phyloP scores from a whole-genome alignment of 1,140 invertebrate species.

The Diorhabda sublineata region DNA sequence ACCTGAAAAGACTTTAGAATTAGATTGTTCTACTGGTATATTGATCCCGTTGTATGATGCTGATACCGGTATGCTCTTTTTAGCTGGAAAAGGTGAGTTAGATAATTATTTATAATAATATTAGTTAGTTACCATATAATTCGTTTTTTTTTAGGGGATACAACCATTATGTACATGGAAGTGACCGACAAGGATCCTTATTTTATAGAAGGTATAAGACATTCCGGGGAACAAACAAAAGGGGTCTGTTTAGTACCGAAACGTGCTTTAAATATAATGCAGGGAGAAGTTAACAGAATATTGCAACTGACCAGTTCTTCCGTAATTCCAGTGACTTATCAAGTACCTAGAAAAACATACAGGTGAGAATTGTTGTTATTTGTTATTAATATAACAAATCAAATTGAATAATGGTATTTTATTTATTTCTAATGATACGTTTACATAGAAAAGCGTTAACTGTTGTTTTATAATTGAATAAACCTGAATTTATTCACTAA shows the following conservation, averaged over 20 bases:
- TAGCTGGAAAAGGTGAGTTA: slow-evolving; percentile 74
- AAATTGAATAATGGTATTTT: no score
- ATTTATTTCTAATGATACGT: neutral
- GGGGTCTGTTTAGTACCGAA: slow-evolving; percentile 89
- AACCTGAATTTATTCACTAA: neutral
- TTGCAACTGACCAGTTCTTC: slow-evolving; percentile 78
- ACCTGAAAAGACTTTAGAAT: slow-evolving; percentile 71
- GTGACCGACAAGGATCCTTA: slow-evolving; percentile 79
- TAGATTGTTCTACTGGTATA: slow-evolving; percentile 88
- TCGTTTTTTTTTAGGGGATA: slow-evolving; percentile 55
- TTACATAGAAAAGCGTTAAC: neutral
- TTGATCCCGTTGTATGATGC: slow-evolving; percentile 85
- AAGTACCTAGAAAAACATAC: slow-evolving; percentile 79
- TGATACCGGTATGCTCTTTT: slow-evolving; percentile 90
- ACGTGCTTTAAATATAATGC: slow-evolving; percentile 87
- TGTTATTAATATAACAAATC: neutral
- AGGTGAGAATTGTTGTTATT: slow-evolving; percentile 30
- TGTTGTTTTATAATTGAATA: neutral
- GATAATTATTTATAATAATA: no score
- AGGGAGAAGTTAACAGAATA: slow-evolving; percentile 88
- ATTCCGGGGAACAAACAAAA: slow-evolving; percentile 84
- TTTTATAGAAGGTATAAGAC: slow-evolving; percentile 76
- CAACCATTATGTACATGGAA: slow-evolving; percentile 82
- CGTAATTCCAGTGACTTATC: slow-evolving; percentile 88
- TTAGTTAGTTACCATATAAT: no score